Conservation (phyloP, 1,140 invertebrate species). For the Spodoptera frugiperda region DNA sequence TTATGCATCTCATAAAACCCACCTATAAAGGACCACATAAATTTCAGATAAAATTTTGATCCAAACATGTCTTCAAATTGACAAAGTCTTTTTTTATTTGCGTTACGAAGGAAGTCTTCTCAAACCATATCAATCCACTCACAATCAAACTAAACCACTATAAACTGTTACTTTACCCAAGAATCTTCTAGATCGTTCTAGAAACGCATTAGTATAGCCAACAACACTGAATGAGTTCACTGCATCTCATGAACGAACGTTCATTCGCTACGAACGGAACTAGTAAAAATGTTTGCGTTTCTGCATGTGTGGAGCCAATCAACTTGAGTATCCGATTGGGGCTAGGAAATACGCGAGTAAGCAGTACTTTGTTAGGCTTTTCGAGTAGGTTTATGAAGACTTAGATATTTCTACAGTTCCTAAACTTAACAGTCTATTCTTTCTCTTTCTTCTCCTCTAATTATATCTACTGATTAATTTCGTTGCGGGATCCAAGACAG, state of each 20-base stretch:
- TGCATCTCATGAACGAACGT: conserved; percentile 20
- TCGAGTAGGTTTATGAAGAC: no score
- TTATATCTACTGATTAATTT: no score
- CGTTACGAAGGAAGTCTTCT: no score
- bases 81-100: no score
- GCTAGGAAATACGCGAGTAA: background rate
- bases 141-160: conserved; percentile 5
- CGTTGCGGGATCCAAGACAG: no score
- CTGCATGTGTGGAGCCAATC: conserved; percentile 39
- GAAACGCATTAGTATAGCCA: conserved; percentile 33
- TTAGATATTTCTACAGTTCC: no score
- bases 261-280: conserved; percentile 31
- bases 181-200: background rate
- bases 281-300: conserved; percentile 43
- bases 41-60: no score
- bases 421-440: no score
- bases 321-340: conserved; percentile 38
- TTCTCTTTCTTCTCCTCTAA: no score
- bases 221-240: conserved; percentile 12
- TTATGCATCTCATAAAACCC: no score
- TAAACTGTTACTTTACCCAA: conserved; percentile 20
- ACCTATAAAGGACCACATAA: no score
- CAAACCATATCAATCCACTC: background rate
- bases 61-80: no score
- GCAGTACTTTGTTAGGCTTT: background rate